A percentile compares a stretch with the other conserved stretches of the same genome.
Evolutionary conservation across 2,113 vertebrate species (phyloP).

Genomic region (Morone chrysops): DNA sequence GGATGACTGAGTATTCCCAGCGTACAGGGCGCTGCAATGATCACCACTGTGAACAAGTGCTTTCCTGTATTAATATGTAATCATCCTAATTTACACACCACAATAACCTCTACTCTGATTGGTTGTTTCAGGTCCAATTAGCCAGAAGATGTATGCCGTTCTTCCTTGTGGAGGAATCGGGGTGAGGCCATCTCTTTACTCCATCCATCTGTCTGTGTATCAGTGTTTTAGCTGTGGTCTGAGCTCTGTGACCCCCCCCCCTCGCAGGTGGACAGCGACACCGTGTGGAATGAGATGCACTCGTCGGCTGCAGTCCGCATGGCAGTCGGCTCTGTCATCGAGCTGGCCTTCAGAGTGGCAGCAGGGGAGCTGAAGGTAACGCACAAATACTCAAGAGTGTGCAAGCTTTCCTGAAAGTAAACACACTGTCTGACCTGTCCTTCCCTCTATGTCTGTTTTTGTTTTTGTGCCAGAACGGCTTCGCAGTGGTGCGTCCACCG

Average conservation of each 20-base stretch:
- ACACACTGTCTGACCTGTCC: not conserved
- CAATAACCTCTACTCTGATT: not conserved
- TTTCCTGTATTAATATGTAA: too few species aligned
- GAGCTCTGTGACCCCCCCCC: slow-evolving; percentile 32
- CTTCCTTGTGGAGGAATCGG: slow-evolving; percentile 80
- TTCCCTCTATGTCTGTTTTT: not conserved
- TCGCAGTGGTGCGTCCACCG: slow-evolving; percentile 77
- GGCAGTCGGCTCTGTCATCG: slow-evolving; percentile 79
- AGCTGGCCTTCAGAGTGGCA: slow-evolving; percentile 78
- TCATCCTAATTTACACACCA: not conserved
- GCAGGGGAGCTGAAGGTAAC: slow-evolving; percentile 78
- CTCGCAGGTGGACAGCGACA: slow-evolving; percentile 80
- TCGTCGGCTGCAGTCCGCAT: slow-evolving; percentile 78
- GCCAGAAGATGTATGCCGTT: slow-evolving; percentile 82
- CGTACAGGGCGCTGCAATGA: too few species aligned
- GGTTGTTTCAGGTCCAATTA: slow-evolving; percentile 75
- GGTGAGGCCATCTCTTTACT: slow-evolving; percentile 50
- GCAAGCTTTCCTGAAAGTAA: not conserved
- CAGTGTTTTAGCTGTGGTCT: not conserved
- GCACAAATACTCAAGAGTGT: rapidly evolving
- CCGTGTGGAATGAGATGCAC: slow-evolving; percentile 82
- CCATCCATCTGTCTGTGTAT: not conserved
- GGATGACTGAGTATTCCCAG: too few species aligned
- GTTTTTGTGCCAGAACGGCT: slow-evolving; percentile 66
- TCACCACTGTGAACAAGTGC: too few species aligned